Evolutionary conservation across 2,888 invertebrate genomes (phyloP), one percentile per base, ranked within the genome.

Genomic region (Chorisops tibialis): DNA sequence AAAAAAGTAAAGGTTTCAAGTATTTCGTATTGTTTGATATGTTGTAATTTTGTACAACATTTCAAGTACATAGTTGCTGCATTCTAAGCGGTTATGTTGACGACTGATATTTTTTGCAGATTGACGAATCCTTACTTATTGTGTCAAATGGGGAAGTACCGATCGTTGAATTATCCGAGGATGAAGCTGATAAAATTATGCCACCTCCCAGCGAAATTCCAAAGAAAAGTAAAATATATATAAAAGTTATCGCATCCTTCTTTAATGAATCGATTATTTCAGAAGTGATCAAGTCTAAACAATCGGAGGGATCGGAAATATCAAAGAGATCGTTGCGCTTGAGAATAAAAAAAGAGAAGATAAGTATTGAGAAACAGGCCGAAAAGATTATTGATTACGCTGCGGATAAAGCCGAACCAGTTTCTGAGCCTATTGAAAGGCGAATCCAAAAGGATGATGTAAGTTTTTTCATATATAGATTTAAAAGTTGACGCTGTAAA

Each of bases 1-100:
- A 65, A 65, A 63, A 65, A 65, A 65, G 65, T 65, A 65, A 65
- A 65, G 65, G 65, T 65, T 61, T 49, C 41, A 63, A 45, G 47
- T 61, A 6, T 22, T 38, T 6, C 6, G 16, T 12, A 56, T 30
- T 30, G 7, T 24, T 24, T 7, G 24, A 24, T 5, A 24, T 24
- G 24, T 24, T 45, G 35, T 3, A 45, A 41, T 43, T 38, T 39
- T 50, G 14, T 12, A 21, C 1, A n/a, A 14, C 11, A 37, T 39
- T 4, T 19, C 19, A 47, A 38, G 1, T 41, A 22, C 16, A 12
- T 48, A 11, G 9, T 39, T 39, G n/a, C n/a, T n/a, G n/a, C n/a
- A n/a, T n/a, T n/a, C n/a, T n/a, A n/a, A n/a, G n/a, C n/a, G n/a
- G n/a, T n/a, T n/a, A n/a, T 22, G 9, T 38, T 51, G 12, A 5